These are phyloP conservation scores for Diorhabda carinulata DNA, from an alignment of 1,140 invertebrate species.

Conservation along the genomic window DNA sequence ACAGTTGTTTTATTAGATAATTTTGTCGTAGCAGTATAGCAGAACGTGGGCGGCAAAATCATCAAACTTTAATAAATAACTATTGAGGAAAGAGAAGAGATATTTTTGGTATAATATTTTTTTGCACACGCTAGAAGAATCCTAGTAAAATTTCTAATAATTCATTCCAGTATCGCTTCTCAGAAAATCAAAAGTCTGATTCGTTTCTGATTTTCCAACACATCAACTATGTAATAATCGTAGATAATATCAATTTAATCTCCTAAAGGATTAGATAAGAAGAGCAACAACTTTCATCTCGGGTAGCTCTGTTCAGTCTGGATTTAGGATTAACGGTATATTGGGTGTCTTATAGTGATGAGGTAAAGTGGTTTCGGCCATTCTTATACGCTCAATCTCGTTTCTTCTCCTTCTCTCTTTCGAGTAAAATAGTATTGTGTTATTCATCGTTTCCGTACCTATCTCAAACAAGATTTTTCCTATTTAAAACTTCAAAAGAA, in stretches of 20 bases:
- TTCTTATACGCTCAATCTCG: slow-evolving; percentile 8
- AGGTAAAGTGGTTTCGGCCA: slow-evolving; percentile 25
- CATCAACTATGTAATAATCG: slow-evolving; percentile 19
- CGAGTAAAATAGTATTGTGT: not conserved
- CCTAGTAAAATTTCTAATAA: not conserved
- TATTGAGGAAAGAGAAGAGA: too few species aligned
- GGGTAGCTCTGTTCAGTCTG: slow-evolving; percentile 7
- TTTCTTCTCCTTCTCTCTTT: not conserved
- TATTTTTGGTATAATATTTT: too few species aligned
- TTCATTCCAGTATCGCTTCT: not conserved
- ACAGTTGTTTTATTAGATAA: too few species aligned
- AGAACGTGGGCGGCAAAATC: too few species aligned
- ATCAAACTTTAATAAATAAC: too few species aligned
- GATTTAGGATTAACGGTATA: slow-evolving; percentile 14
- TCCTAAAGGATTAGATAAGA: slow-evolving; percentile 22
- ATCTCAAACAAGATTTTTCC: too few species aligned
- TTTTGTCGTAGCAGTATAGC: too few species aligned
- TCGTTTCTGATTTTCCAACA: not conserved
- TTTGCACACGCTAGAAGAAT: too few species aligned
- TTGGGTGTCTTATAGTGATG: slow-evolving; percentile 15
- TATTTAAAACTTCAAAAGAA: too few species aligned
- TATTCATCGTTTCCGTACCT: not conserved
- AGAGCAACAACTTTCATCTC: not conserved
- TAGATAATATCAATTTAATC: slow-evolving; percentile 28
- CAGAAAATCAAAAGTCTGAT: not conserved